Base-by-base conservation (phyloP, 1,140 invertebrate species). In the Archivesica marissinica region DNA sequence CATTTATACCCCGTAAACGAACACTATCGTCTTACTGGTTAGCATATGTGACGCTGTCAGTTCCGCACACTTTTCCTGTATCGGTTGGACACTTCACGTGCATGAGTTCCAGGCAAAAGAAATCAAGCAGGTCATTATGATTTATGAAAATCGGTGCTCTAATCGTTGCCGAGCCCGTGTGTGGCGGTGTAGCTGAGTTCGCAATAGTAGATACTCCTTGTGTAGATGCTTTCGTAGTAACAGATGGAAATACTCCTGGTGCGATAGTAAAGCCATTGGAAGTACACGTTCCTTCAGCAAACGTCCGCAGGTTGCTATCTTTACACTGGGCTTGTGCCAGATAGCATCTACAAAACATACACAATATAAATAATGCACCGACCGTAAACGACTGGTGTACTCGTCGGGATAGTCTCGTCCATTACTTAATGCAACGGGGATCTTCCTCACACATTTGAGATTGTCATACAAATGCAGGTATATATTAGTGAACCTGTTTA, bases 61-160 rank as follows among this genome's bases (percentile, higher is more conserved):
- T 64, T 64, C 61, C 78, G 28, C 78, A 81, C 11, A 81, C 78
- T 64, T 54, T 68, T 47, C 54, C 78, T 2, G 78, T 81, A 35
- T 81, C 44, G 0, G 30, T 81, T 35, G 78, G 78, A 28, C 78
- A 81, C 11, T 7, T 64, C 59, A 70, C 59, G 44, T 81, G 78
- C 78, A 81, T 81, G 30, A 81, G 59, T 70, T 81, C 78, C 33
- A 81, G 38, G 33, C 78, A 81, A 44, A 81, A 70, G 28, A 81
- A 81, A 30, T 81, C 78, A 28, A 52, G 33, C 20, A 81, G 47
- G 6, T 61, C n/a, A 47, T 81, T 81, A n/a, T 81, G 78, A 30
- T 64, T 64, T 0, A 38, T 9, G 30, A 81, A 81, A 23, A 81
- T 9, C 20, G 78, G 44, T 47, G 38, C 64, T 28, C 41, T 28